These are phyloP conservation scores for Limnothrissa miodon DNA, from an alignment of 2,113 vertebrate genomes.

Conservation along the genomic window DNA sequence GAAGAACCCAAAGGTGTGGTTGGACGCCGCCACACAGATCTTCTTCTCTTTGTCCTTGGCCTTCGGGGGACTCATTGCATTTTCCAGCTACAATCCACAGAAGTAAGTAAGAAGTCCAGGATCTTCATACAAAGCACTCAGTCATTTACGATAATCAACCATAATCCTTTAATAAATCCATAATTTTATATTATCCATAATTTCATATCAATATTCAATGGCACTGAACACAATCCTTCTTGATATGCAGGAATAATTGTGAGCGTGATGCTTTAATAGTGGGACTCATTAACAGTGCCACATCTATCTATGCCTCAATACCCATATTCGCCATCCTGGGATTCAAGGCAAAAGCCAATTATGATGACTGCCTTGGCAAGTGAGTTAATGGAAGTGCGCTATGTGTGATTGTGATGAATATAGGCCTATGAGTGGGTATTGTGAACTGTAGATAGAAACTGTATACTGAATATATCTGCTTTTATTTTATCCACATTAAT, in stretches of 20 bases:
- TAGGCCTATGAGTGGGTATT: not conserved
- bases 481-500: not conserved
- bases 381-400: conserved; percentile 49
- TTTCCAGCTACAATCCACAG: conserved; percentile 83
- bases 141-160: too few species aligned
- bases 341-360: conserved; percentile 81
- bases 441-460: not conserved
- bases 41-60: conserved; percentile 88
- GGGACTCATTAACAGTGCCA: conserved; percentile 84
- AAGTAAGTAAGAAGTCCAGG: conserved; percentile 76
- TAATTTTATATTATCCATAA: not conserved
- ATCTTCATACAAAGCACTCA: not conserved
- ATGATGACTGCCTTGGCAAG: conserved; percentile 73
- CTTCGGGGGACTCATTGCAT: conserved; percentile 86
- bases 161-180: too few species aligned
- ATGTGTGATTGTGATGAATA: too few species aligned
- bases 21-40: conserved; percentile 87
- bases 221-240: not conserved
- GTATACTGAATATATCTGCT: too few species aligned
- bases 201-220: not conserved
- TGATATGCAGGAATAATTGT: conserved; percentile 81
- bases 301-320: conserved; percentile 85
- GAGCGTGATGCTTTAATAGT: conserved; percentile 81
- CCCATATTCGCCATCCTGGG: conserved; percentile 87
- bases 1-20: conserved; percentile 82